phyloP scores from a whole-genome alignment of 2,113 vertebrate species.

The Notothenia rossii region DNA sequence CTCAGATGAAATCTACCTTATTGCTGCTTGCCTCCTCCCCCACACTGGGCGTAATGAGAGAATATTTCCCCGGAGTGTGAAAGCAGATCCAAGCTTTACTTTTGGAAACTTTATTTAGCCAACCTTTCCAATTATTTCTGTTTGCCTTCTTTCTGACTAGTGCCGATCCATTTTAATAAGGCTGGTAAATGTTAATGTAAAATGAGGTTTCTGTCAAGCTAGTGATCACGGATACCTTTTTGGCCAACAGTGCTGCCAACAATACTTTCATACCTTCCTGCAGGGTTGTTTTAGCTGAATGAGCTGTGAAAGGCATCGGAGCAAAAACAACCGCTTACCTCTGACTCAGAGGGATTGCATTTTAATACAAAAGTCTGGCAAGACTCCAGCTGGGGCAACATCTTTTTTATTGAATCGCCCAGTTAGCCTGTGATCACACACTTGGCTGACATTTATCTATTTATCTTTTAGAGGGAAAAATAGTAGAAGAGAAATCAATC shows the following conservation, averaged over 20 bases:
- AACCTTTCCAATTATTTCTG: slow-evolving; percentile 73
- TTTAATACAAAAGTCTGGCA: slow-evolving; percentile 67
- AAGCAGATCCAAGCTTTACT: slow-evolving; percentile 72
- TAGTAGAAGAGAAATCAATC: slow-evolving; percentile 47
- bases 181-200: slow-evolving; percentile 64
- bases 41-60: slow-evolving; percentile 76
- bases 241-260: slow-evolving; percentile 14
- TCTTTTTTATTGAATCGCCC: slow-evolving; percentile 69
- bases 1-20: slow-evolving; percentile 78
- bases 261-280: slow-evolving; percentile 25
- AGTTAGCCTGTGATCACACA: slow-evolving; percentile 74
- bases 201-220: slow-evolving; percentile 54
- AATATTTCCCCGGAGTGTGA: slow-evolving; percentile 83
- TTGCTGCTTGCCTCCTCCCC: slow-evolving; percentile 75
- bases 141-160: slow-evolving; percentile 63
- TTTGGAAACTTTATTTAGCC: slow-evolving; percentile 82
- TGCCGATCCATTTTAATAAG: slow-evolving; percentile 63
- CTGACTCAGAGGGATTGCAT: slow-evolving; percentile 58
- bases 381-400: slow-evolving; percentile 62
- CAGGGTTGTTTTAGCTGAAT: slow-evolving; percentile 19
- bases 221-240: slow-evolving; percentile 27
- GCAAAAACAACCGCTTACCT: slow-evolving; percentile 22
- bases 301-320: slow-evolving; percentile 15
- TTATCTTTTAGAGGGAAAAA: slow-evolving; percentile 53
- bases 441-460: slow-evolving; percentile 67